Evolutionary conservation across 2,113 vertebrate species (phyloP), one percentile per base, ranked within the genome.

Genomic region (Perca schrenkii): DNA sequence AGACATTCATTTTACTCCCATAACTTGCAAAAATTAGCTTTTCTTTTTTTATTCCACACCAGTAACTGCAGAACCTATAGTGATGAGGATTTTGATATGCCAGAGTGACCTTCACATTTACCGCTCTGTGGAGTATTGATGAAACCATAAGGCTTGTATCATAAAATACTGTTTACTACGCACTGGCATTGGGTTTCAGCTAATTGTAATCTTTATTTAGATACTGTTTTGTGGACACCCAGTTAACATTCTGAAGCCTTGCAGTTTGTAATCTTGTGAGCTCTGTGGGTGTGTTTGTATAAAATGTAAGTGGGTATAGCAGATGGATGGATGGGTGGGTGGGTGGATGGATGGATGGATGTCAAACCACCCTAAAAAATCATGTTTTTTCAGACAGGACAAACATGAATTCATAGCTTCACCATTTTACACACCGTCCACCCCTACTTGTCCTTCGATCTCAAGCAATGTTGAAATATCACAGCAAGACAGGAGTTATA

Each of bases 71-170:
- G 40, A 64, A 62, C 34, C 61, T 28, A 6, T 47, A 52, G 56
- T 54, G 63, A 74, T 67, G 64, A 74, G 68, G 74, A 58, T 69
- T 88, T 86, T 89, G 87, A 88, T 91, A 81, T 79, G 34, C 77
- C 70, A 61, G 62, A 74, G 72, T 90, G 86, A 88, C 87, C 84
- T 86, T 87, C 56, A 80, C n/a, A 85, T 88, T 74, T 77, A 85
- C 78, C 75, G 21, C 71, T 69, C 66, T 22, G 71, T 49, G 36
- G 66, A 74, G 71, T 85, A 88, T 90, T 77, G 88, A 91, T 74
- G 62, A 86, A 86, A 79, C 67, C 56, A 79, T 77, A 77, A 66
- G 60, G 72, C 64, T 80, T 40, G 60, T 25, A 34, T 79, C 69
- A 67, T 84, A 74, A 86, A 89, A 67, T 43, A 54, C 50, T 69